Evolutionary conservation across 2,113 vertebrate genomes (phyloP), one percentile per base, ranked within the genome.

Genomic region (Heliornis fulica): DNA sequence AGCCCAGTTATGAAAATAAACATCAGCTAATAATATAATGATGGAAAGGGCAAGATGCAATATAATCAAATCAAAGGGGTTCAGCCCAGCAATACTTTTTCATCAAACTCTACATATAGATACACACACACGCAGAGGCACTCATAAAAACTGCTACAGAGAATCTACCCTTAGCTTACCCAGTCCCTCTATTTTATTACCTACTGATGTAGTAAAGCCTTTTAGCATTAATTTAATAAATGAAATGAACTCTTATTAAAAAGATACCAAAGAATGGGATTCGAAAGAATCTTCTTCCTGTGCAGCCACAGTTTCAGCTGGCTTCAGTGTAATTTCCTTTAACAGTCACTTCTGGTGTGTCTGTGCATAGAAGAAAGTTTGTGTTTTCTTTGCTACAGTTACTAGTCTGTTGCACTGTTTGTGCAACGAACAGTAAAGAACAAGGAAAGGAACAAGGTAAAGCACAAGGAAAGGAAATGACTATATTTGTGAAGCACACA

Each of bases 1-100:
- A 93, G 69, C 61, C 82, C 15, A 79, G 63, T 94, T 94, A 89
- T 40, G 63, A 94, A 96, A 93, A 84, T 83, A 97, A 95, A 94
- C 5, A 12, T 59, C 36, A 66, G 63, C 70, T 94, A 90, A 57
- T 81, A 95, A 76, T 54, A 69, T 63, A 70, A 81, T 34, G 64
- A 86, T 40, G 51, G 70, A 63, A 95, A 57, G 80, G 69, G 81
- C 80, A 89, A 85, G 82, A 69, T 1, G 12, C 56, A 64, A 63
- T 68, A 81, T 78, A 93, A 95, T 90, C 48, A 23, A 87, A 53
- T 68, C 34, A 59, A 90, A 85, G 41, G 61, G 6, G 28, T 63
- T 92, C 41, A 88, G 28, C 41, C 51, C 29, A 40, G 51, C 59
- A 25, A 48, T 86, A 26, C 7, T 75, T 81, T 40, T 84, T 61